A percentile compares a stretch with the other conserved stretches of the same genome.
These are phyloP conservation scores for Caenorhabditis sp. DNA, from an alignment of 2,888 invertebrate genomes.

Conservation along the genomic window DNA sequence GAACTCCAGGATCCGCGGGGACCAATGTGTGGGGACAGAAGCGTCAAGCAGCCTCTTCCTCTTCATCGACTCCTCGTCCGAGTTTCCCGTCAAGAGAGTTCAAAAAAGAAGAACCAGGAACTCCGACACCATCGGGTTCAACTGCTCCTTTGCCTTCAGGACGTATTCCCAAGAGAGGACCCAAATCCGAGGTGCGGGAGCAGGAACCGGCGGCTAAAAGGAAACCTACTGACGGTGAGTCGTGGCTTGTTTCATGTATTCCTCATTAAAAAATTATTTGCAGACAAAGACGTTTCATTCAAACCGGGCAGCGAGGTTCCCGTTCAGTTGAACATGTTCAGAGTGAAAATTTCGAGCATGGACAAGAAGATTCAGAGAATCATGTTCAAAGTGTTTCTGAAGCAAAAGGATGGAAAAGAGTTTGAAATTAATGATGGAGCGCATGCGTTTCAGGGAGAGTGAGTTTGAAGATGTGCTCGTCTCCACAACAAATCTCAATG, in stretches of 20 bases:
- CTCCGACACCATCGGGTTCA: too few species aligned
- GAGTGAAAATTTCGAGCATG: not conserved
- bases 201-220: not conserved
- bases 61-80: too few species aligned
- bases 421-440: not conserved
- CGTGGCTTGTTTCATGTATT: not conserved
- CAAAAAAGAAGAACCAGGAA: too few species aligned
- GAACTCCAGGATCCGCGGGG: too few species aligned
- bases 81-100: too few species aligned
- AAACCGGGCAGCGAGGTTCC: not conserved
- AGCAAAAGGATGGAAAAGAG: not conserved
- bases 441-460: conserved; percentile 6
- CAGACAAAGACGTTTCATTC: not conserved
- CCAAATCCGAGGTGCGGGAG: not conserved
- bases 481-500: not conserved
- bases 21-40: too few species aligned
- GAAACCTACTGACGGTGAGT: not conserved
- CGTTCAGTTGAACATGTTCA: not conserved
- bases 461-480: conserved; percentile 1
- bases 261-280: not conserved
- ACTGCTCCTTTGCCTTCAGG: too few species aligned
- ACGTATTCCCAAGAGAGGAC: too few species aligned
- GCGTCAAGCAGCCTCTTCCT: too few species aligned
- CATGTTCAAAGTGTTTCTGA: not conserved
- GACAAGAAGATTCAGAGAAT: not conserved